These are phyloP conservation scores for Tethya wilhelma DNA, from an alignment of 37 sponge, comb jelly and placozoan genomes.

Conservation along the genomic window DNA sequence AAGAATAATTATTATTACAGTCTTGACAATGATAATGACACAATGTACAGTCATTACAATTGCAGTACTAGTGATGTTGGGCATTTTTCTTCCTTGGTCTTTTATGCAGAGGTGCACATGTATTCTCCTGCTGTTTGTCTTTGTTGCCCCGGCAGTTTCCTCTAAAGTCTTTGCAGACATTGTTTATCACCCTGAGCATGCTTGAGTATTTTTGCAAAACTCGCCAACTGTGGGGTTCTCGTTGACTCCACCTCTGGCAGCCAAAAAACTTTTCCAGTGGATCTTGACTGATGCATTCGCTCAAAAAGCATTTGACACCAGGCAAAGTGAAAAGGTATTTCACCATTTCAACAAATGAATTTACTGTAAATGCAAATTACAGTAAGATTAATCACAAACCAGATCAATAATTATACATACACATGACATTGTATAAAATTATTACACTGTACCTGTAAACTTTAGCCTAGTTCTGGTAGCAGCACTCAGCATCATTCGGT, in stretches of 20 bases:
- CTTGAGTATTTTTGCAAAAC: slow-evolving; percentile 56
- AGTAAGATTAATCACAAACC: no score
- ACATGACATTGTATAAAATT: no score
- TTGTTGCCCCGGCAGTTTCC: slow-evolving; percentile 58
- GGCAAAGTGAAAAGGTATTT: slow-evolving; percentile 20
- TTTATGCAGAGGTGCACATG: no score
- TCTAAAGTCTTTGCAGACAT: slow-evolving; percentile 7
- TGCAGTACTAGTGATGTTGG: no score
- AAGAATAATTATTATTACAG: no score
- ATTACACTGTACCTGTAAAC: slow-evolving; percentile 62
- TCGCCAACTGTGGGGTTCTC: slow-evolving; percentile 54
- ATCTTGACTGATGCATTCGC: slow-evolving; percentile 35
- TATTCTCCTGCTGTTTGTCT: no score
- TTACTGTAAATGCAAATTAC: background rate
- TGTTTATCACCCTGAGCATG: slow-evolving; percentile 47
- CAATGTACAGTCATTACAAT: no score
- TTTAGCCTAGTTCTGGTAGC: slow-evolving; percentile 33
- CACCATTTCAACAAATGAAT: slow-evolving; percentile 39
- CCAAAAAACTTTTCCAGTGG: no score
- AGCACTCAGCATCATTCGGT: slow-evolving; percentile 27
- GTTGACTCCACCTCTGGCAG: slow-evolving; percentile 44
- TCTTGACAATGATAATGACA: no score
- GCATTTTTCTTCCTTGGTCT: no score
- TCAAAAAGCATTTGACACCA: slow-evolving; percentile 28
- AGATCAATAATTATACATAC: no score